These are phyloP conservation scores for Conus canariensis DNA, from an alignment of 2,888 invertebrate species.

Conservation along the genomic window DNA sequence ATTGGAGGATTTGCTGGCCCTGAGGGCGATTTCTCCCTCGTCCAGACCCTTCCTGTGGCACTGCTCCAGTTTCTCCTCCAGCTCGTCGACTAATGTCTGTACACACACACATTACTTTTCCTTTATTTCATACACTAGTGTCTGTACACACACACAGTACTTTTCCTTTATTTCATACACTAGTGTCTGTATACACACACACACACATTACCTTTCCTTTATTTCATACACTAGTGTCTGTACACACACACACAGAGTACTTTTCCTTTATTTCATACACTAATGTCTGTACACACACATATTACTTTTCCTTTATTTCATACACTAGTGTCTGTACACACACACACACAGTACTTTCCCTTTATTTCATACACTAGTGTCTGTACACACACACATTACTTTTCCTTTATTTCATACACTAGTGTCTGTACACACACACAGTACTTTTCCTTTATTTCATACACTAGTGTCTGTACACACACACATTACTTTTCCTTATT, in stretches of 20 bases:
- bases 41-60: constrained; percentile 79
- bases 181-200: constrained; percentile 74
- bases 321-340: neutral
- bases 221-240: no score
- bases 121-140: no score
- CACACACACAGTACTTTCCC: no score
- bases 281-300: neutral
- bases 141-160: neutral
- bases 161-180: constrained; percentile 70
- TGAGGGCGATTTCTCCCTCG: constrained; percentile 68
- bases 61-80: constrained; percentile 85
- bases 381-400: constrained; percentile 54
- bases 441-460: no score
- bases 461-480: constrained; percentile 79
- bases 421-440: neutral
- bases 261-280: no score
- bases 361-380: no score
- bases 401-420: neutral
- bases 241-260: neutral
- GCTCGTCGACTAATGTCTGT: constrained; percentile 83
- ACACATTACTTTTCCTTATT: neutral
- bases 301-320: neutral
- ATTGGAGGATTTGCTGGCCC: constrained; percentile 66
- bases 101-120: neutral
- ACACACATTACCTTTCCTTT: neutral